Base-by-base conservation (phyloP, 30 jellyfish, hydroid and myxozoan species). In the Clytia hemisphaerica region DNA sequence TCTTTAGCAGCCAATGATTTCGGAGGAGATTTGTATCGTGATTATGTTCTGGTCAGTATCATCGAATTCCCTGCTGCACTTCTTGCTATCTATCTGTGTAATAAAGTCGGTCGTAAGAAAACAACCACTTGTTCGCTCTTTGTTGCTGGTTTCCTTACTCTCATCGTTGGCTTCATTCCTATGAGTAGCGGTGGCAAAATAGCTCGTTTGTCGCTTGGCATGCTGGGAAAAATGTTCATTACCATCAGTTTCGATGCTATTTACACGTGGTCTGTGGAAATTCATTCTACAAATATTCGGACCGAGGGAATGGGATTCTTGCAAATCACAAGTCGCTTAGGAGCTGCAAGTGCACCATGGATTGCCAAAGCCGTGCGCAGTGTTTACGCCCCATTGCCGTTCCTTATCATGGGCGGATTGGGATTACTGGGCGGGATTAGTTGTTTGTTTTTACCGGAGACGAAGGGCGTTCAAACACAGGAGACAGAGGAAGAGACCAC, bases 341-440 rank as follows among this genome's bases (percentile, higher is more conserved):
- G 94, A 51, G 77, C 91, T 12, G 84, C 94, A 2, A 32, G 75
- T 18, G 94, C 94, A 34, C 94, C 94, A 2, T 83, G 94, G 94
- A 84, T 83, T 24, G 94, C 91, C 2, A 73, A 67, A 34, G 64
- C 75, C 61, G 63, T 83, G 30, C 15, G 6, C 6, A 73, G 24
- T 0, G 29, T 69, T 12, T 36, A 80, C 27, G 67, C 42, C 31
- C 61, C 60, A 19, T 40, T 71, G 40, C 93, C 93, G 40, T 80
- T 70, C 57, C 38, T 64, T 70, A 27, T 80, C 30, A 65, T 80
- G 63, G 93, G 93, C 2, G 36, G 42, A 4, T 40, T 78, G 6
- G 50, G 86, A 1, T 58, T 80, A 12, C 24, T 80, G 26, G 86
- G 82, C 4, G 67, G 75, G 18, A 26, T 62, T 9, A 26, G 73